phyloP scores from a whole-genome alignment of 2,797 vertebrate genomes.

The Callimico goeldii region DNA sequence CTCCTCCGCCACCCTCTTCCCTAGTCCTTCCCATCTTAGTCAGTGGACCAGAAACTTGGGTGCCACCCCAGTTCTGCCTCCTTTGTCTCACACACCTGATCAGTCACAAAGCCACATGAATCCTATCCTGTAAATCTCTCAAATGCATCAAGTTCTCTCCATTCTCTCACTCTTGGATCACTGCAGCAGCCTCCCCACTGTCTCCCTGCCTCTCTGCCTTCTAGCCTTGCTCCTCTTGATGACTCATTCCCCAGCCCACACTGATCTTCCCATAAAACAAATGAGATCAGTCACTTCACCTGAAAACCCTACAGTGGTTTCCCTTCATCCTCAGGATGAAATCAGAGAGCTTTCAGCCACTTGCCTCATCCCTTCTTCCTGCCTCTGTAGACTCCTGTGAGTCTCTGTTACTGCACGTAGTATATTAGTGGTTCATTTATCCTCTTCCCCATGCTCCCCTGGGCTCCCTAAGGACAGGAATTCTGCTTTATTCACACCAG shows the following conservation, averaged over 20 bases:
- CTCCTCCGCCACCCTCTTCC: background rate
- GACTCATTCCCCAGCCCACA: background rate
- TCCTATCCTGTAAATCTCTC: background rate
- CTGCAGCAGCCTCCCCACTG: background rate
- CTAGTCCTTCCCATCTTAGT: background rate
- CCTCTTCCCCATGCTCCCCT: background rate
- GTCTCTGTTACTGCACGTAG: background rate
- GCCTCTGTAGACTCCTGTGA: background rate
- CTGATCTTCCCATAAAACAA: background rate
- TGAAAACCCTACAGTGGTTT: background rate
- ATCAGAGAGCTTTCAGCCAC: background rate
- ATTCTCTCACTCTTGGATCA: background rate
- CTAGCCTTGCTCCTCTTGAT: background rate
- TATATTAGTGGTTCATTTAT: background rate
- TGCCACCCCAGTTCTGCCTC: background rate
- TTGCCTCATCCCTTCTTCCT: background rate
- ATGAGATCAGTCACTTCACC: background rate
- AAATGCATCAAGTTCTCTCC: background rate
- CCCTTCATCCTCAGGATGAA: background rate
- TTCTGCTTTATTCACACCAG: background rate
- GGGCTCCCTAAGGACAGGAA: background rate
- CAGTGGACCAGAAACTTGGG: background rate
- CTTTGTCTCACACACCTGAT: background rate
- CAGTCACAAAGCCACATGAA: background rate
- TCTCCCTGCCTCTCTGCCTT: background rate